Evolutionary conservation across 2,888 invertebrate species (phyloP), one percentile per base, ranked within the genome.

Genomic region (Endomychus coccineus): DNA sequence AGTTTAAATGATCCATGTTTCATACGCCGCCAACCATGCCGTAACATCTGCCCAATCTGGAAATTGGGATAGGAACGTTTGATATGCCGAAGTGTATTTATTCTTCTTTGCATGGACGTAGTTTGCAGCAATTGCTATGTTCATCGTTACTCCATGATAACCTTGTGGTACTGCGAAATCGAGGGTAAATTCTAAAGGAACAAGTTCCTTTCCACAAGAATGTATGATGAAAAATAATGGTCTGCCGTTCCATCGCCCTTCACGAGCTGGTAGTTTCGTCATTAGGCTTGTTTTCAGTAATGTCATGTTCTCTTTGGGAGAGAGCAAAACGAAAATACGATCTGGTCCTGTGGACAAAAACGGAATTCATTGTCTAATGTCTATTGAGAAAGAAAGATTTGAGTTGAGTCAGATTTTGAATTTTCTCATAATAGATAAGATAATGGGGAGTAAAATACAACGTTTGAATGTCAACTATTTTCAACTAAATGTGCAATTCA

Each of bases 321-420:
- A 71, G 28, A 82, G 52, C 50, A 77, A 71, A 44, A 80, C 58
- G 2, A 71, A 72, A 55, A 78, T 70, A 46, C 78, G 77, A 58
- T 76, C 76, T 2, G 80, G 77, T 36, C 80, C 80, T 77, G 49
- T 2, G n/a, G n/a, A n/a, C n/a, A n/a, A n/a, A n/a, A n/a, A n/a
- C n/a, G n/a, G n/a, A n/a, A n/a, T n/a, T n/a, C n/a, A n/a, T n/a
- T n/a, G n/a, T n/a, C n/a, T n/a, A n/a, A n/a, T n/a, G n/a, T n/a
- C n/a, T n/a, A n/a, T n/a, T n/a, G n/a, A n/a, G n/a, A n/a, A n/a
- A n/a, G n/a, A n/a, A n/a, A n/a, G n/a, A n/a, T n/a, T n/a, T n/a
- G n/a, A n/a, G n/a, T n/a, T n/a, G n/a, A n/a, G n/a, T n/a, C n/a
- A n/a, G n/a, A n/a, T n/a, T n/a, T n/a, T n/a, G n/a, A n/a, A n/a